Conservation (phyloP, 1,140 invertebrate species). For the Rhynchophorus ferrugineus region DNA sequence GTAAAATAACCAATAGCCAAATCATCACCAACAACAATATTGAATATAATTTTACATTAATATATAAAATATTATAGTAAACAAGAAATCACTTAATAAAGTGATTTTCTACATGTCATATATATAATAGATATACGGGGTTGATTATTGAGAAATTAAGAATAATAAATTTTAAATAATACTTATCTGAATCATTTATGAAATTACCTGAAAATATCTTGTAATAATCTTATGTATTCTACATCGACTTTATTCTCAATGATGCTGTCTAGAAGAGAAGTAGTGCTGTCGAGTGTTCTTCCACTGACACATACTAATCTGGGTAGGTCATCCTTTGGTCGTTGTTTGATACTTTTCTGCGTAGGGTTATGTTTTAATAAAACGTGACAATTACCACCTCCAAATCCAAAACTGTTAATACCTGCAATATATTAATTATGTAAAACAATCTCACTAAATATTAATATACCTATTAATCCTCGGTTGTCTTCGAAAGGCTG, state of each 20-base stretch:
- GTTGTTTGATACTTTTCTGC: constrained; percentile 44
- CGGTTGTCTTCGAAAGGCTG: constrained; percentile 50
- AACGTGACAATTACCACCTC: constrained; percentile 60
- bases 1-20: no score
- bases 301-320: constrained; percentile 55
- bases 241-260: constrained; percentile 8
- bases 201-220: constrained; percentile 21
- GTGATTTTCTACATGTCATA: no score
- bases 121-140: no score
- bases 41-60: no score
- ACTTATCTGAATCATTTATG: no score
- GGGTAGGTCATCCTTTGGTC: constrained; percentile 47
- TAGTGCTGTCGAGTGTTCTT: constrained; percentile 52
- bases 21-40: no score
- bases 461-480: constrained; percentile 42
- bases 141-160: no score
- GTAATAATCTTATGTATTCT: constrained; percentile 20
- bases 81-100: no score
- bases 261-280: constrained; percentile 10
- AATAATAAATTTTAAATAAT: not conserved
- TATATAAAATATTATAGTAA: no score
- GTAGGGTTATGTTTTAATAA: constrained; percentile 52
- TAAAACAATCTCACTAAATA: not conserved
- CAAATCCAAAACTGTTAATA: constrained; percentile 58
- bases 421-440: constrained; percentile 28